phyloP scores from a whole-genome alignment of 2,113 vertebrate genomes.

The Benitochromis conjunctus region DNA sequence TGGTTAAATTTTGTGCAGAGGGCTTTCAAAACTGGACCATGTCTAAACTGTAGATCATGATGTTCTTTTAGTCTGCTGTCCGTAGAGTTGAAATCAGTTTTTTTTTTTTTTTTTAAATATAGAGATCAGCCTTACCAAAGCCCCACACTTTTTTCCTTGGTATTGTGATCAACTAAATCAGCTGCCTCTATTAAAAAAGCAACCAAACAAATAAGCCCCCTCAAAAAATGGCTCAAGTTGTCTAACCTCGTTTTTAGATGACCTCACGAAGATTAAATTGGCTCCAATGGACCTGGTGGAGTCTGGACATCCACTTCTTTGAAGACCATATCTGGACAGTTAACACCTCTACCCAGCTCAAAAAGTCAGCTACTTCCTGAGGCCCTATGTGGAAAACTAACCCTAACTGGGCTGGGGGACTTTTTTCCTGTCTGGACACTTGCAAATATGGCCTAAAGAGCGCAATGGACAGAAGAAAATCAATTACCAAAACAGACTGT shows the following conservation, averaged over 20 bases:
- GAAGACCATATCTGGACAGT: accelerated
- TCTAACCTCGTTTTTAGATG: not conserved
- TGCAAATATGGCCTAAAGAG: not conserved
- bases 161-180: not conserved
- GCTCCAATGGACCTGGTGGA: not conserved
- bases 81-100: not conserved
- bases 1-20: not conserved
- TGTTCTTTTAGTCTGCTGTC: not conserved
- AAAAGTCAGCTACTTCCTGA: not conserved
- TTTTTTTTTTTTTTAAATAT: too few species aligned
- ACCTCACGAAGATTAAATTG: accelerated
- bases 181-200: not conserved
- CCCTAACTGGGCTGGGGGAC: accelerated
- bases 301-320: not conserved
- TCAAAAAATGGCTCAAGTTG: not conserved
- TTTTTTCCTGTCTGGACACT: not conserved
- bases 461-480: not conserved
- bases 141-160: not conserved
- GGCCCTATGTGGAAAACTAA: not conserved
- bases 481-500: not conserved
- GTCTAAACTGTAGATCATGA: accelerated
- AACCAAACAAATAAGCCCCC: not conserved
- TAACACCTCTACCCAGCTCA: not conserved
- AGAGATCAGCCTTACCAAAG: not conserved
- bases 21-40: not conserved